Percentiles rank a stretch among this genome's conserved stretches.
Conservation (phyloP, 2,797 vertebrate species). For the Danio choprae region DNA sequence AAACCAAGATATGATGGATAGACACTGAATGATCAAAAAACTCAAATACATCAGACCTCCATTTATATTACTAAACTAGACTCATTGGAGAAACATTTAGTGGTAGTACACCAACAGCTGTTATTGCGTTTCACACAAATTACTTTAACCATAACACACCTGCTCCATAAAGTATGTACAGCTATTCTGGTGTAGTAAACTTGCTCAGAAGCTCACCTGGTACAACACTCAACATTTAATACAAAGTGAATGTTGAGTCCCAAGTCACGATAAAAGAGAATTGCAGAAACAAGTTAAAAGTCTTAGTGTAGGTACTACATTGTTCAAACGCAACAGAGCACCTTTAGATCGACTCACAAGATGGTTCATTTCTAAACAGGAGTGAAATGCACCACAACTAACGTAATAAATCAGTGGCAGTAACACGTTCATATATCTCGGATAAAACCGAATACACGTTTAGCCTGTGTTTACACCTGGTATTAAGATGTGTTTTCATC, state of each 20-base stretch:
- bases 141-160: neutral
- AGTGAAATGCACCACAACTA: neutral
- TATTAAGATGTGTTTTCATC: too few species aligned
- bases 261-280: neutral
- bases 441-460: neutral
- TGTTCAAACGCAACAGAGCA: neutral
- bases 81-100: conserved; percentile 1
- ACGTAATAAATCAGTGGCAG: neutral
- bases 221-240: neutral
- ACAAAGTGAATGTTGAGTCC: too few species aligned
- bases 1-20: conserved; percentile 6
- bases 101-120: neutral
- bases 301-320: neutral
- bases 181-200: neutral
- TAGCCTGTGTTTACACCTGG: neutral
- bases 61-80: conserved; percentile 2
- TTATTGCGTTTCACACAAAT: neutral
- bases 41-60: neutral
- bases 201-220: neutral
- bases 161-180: neutral
- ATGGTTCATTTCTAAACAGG: neutral
- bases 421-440: neutral
- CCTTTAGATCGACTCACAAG: neutral
- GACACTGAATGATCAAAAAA: neutral
- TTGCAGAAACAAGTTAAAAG: neutral